Base-by-base conservation (phyloP, 2,797 vertebrate species). In the Fistularia tabacaria region DNA sequence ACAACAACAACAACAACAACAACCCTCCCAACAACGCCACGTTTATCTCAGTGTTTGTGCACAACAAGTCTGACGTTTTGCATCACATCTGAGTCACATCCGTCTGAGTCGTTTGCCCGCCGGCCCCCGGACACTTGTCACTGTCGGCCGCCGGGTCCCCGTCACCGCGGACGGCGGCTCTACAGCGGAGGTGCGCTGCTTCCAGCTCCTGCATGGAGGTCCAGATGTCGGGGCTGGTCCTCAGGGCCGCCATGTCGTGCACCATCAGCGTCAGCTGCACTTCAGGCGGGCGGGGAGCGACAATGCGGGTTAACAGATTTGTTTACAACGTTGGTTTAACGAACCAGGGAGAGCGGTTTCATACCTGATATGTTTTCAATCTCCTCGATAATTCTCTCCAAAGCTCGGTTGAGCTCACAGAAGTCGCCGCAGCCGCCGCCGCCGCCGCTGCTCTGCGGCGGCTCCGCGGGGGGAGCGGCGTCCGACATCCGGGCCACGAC, bases 181-280 rank as follows among this genome's bases (percentile, higher is more conserved):
- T 92, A 87, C 94, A 96, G 25, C 59, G 80, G 7, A 82, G 62
- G 57, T 85, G 90, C 10, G 85, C 88, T 0, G 90, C 87, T 45
- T 93, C 78, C 70, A 97, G 80, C 9, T 52, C 76, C 62, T 44
- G 79, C 81, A 93, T 60, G 38, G 87, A 81, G 6, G 66, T 79
- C 1, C 43, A 64, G 57, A 93, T 66, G 3, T 88, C 81, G 10
- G 93, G 92, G 72, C 86, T 85, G 62, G 91, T 92, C 38, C 91
- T 84, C 44, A 92, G 69, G 0, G 89, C 82, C 49, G 92, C 88
- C 85, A 92, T 88, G 75, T 95, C 91, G 1, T 95, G 95, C 3
- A 87, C 78, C 92, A 95, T 92, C 89, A 90, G 93, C 0, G 90
- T 88, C 50, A 92, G 64, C 55, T 89, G 89, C 62, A 93, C 96